Percentiles rank a stretch among this genome's conserved stretches.
These are phyloP conservation scores for Anguilla anguilla DNA, from an alignment of 2,797 vertebrate genomes.

Conservation along the genomic window DNA sequence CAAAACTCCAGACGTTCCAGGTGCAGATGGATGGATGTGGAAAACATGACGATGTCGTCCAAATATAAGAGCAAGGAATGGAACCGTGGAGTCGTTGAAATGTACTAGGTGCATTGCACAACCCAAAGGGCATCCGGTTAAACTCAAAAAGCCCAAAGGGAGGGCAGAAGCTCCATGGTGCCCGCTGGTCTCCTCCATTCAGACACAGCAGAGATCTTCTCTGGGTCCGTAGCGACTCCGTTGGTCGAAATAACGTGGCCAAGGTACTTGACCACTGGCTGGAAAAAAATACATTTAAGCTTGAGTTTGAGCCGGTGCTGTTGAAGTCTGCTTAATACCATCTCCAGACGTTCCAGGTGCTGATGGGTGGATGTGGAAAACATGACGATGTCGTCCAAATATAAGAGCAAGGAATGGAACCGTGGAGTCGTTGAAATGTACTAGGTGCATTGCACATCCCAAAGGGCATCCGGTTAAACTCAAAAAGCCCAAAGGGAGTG, in stretches of 20 bases:
- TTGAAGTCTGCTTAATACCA: not conserved
- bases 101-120: not conserved
- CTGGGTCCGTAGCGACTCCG: conserved; percentile 22
- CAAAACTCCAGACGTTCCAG: not conserved
- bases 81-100: not conserved
- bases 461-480: not conserved
- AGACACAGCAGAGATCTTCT: conserved; percentile 4
- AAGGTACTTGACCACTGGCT: conserved; percentile 12
- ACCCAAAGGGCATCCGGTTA: not conserved
- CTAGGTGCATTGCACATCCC: not conserved
- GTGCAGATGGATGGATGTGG: not conserved
- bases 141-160: not conserved
- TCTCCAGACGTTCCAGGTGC: not conserved
- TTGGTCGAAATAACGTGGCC: conserved; percentile 25
- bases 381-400: not conserved
- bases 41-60: not conserved
- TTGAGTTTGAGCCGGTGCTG: not conserved
- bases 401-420: not conserved
- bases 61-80: not conserved
- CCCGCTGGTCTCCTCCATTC: not conserved
- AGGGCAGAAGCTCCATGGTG: not conserved
- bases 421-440: not conserved
- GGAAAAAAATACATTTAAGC: not conserved
- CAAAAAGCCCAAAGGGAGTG: not conserved
- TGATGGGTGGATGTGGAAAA: not conserved